A percentile compares a stretch with the other conserved stretches of the same genome.
phyloP scores from a whole-genome alignment of 2,113 vertebrate species.

The Notothenia coriiceps region DNA sequence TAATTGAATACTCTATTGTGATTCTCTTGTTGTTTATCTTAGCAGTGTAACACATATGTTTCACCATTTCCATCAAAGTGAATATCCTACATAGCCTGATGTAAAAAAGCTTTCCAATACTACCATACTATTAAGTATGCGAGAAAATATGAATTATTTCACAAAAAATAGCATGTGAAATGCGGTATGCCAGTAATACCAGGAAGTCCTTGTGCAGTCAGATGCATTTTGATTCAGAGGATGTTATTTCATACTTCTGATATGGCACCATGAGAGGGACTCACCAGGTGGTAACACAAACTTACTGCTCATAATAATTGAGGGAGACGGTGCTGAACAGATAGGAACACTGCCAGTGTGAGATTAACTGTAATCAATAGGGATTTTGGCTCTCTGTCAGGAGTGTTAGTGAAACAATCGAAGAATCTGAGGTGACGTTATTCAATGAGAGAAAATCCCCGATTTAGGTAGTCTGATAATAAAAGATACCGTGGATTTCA shows the following conservation, averaged over 20 bases:
- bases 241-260: too few species aligned
- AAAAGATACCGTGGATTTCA: not conserved
- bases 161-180: too few species aligned
- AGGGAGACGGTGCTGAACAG: not conserved
- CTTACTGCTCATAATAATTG: not conserved
- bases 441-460: conserved; percentile 2
- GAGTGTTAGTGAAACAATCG: not conserved
- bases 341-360: conserved; percentile 15
- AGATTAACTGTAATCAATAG: conserved; percentile 39
- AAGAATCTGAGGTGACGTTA: not conserved
- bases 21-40: not conserved
- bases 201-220: too few species aligned
- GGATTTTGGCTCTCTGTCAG: not conserved
- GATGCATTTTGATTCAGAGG: too few species aligned
- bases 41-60: not conserved
- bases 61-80: too few species aligned
- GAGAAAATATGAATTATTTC: too few species aligned
- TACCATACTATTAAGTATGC: too few species aligned
- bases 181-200: too few species aligned
- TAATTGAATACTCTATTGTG: not conserved
- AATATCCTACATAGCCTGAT: too few species aligned
- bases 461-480: not conserved
- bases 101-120: too few species aligned
- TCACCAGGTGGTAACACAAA: not conserved
- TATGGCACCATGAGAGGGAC: not conserved